Evolutionary conservation across 2,797 vertebrate genomes (phyloP), one percentile per base, ranked within the genome.

Genomic region (Poecile montanus): DNA sequence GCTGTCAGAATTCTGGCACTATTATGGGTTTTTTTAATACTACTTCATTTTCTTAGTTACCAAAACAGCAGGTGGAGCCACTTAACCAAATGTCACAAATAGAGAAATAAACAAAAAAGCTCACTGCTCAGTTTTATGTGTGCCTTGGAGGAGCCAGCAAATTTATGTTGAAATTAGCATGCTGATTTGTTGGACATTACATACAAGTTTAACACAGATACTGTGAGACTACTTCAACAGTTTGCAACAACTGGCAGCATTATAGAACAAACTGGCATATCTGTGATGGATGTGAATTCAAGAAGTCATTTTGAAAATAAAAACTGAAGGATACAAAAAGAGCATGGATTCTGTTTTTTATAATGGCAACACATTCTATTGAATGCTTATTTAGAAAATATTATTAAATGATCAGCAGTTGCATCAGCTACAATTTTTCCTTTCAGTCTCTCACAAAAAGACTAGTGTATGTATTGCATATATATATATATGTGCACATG

Each of bases 21-120:
- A 18, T 23, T 85, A 18, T 3, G 2, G 11, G 3, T 0, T 8
- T 34, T 72, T 85, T 74, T 32, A 40, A 16, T 62, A 44, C 15
- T 76, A 4, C 12, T 82, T 79, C 10, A 16, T 86, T 71, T 94
- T 80, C 40, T 67, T 66, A 40, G 62, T 54, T 90, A 62, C 57
- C 23, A 63, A 76, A 93, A 94, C 97, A 97, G 95, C 81, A 97
- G 97, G 53, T 96, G 97, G 95, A 97, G 95, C 94, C 91, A 95
- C 47, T 95, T 85, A 70, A 85, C 85, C 66, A 78, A 67, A 50
- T 70, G 42, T 82, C 30, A 42, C 25, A 74, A 84, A 38, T 3
- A 48, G 10, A 62, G 20, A 16, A 51, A 22, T 58, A 70, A 91
- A 54, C 13, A 58, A 56, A 34, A 6, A 51, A 70, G 53, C 15